Evolutionary conservation across 64 coral and sea anemone genomes (phyloP).

Genomic region (Montipora capricornis): DNA sequence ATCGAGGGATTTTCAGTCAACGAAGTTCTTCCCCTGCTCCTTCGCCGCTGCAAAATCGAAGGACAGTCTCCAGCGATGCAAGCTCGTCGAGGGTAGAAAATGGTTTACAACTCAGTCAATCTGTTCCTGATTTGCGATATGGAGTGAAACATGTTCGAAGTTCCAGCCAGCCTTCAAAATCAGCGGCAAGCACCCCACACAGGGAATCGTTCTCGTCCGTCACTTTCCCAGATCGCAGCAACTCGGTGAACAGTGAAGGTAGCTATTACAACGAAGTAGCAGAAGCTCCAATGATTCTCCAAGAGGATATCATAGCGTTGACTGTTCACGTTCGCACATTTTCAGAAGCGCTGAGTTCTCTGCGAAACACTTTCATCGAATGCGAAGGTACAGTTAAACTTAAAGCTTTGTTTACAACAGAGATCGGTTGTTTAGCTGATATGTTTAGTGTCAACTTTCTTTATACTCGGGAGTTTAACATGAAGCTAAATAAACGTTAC

Average conservation of each 20-base stretch:
- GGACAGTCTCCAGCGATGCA: slow-evolving; percentile 20
- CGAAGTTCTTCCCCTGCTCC: slow-evolving; percentile 8
- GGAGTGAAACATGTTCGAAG: slow-evolving; percentile 22
- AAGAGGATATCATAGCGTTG: slow-evolving; percentile 91
- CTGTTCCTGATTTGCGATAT: slow-evolving; percentile 34
- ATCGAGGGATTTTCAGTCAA: neutral
- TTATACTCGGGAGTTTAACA: neutral
- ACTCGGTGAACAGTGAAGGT: slow-evolving; percentile 90
- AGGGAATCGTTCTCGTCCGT: slow-evolving; percentile 78
- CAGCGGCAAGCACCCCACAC: slow-evolving; percentile 30
- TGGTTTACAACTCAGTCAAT: slow-evolving; percentile 34
- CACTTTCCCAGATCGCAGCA: slow-evolving; percentile 74
- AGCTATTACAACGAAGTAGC: slow-evolving; percentile 80
- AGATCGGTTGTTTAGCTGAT: neutral
- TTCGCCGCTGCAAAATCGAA: slow-evolving; percentile 47
- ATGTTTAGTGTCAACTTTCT: slow-evolving; percentile 30
- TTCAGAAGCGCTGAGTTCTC: slow-evolving; percentile 82
- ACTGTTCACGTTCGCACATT: slow-evolving; percentile 83
- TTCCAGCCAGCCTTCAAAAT: neutral
- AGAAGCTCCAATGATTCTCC: slow-evolving; percentile 90
- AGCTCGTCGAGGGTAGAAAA: slow-evolving; percentile 21
- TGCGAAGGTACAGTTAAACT: slow-evolving; percentile 46
- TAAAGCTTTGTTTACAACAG: neutral
- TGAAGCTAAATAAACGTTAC: neutral
- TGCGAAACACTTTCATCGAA: slow-evolving; percentile 86